Conservation (phyloP, 2,888 invertebrate species). For the Drosophila emarginata region DNA sequence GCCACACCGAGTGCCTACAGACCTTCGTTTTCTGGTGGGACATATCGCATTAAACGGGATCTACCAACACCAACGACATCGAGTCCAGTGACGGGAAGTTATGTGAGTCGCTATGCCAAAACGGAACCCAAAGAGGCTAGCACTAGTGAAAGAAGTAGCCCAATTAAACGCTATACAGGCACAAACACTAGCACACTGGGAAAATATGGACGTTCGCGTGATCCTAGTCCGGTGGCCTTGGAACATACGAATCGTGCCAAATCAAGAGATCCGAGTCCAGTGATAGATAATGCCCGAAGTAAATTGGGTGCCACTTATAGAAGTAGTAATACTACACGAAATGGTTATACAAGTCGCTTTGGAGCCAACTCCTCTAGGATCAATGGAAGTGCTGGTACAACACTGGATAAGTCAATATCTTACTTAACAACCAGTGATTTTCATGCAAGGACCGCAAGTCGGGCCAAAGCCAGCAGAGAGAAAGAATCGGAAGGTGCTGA, state of each 20-base stretch:
- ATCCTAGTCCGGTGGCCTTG: conserved; percentile 80
- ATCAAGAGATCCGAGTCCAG: conserved; percentile 85
- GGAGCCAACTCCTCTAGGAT: conserved; percentile 32
- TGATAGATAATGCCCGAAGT: conserved; percentile 73
- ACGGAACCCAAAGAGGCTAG: conserved; percentile 57
- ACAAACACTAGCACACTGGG: conserved; percentile 61
- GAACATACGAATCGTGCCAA: conserved; percentile 79
- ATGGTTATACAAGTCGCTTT: conserved; percentile 53
- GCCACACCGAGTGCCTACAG: conserved; percentile 81
- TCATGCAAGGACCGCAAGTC: conserved; percentile 78
- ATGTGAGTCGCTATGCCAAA: conserved; percentile 78
- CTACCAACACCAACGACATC: conserved; percentile 55
- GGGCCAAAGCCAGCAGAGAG: conserved; percentile 79
- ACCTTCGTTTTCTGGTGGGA: conserved; percentile 82
- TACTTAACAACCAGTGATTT: conserved; percentile 82
- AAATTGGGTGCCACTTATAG: conserved; percentile 82
- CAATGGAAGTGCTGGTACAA: conserved; percentile 32
- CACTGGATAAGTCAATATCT: conserved; percentile 78
- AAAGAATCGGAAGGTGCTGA: conserved; percentile 64
- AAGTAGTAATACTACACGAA: conserved; percentile 42
- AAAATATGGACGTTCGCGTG: conserved; percentile 79
- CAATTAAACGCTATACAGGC: conserved; percentile 73
- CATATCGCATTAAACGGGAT: conserved; percentile 82
- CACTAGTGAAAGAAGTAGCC: conserved; percentile 64
- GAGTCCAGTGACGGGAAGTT: conserved; percentile 63